Base-by-base conservation (phyloP, 2,797 vertebrate species). In the Nannoperca obscura region DNA sequence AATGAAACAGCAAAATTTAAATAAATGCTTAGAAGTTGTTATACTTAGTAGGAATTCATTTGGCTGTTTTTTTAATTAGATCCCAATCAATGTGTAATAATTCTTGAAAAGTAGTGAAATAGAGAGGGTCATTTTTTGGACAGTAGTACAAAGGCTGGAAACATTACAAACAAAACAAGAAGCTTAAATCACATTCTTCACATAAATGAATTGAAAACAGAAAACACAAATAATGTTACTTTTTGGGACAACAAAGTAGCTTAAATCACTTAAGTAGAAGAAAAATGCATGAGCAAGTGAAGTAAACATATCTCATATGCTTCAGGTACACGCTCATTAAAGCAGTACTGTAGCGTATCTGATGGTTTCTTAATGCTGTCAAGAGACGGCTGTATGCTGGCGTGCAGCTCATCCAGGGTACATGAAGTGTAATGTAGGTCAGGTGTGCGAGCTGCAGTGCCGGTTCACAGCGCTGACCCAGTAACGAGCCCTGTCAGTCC, bases 401-500 rank as follows among this genome's bases (percentile, higher is more conserved):
- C 50, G 72, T 49, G 76, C 57, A 38, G 76, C 80, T 83, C 76
- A 71, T 68, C 42, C 72, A n/a, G 46, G 80, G 74, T 69, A 19
- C 12, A 12, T 59, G 61, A 27, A 84, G 64, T 68, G 81, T 54
- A 82, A 90, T 88, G 88, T 92, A 91, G 90, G 91, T 93, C 88
- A 91, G 82, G 47, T 69, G 82, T 82, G 86, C 52, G 87, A 85
- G 84, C 71, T 55, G 62, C 64, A 72, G 76, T 54, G 74, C 74
- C 47, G 44, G 83, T 82, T 91, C 83, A 83, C 71, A 32, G 73
- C 24, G 11, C 76, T 83, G 82, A 90, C 86, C 86, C 74, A 81
- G 74, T 89, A 90, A 89, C 34, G 17, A 83, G 83, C 72, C 80
- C 84, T 81, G 89, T 87, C 83, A 77, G 81, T 36, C 82, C 81